These are phyloP conservation scores for Andrena hattorfiana DNA, from an alignment of 2,888 invertebrate genomes.

Conservation along the genomic window DNA sequence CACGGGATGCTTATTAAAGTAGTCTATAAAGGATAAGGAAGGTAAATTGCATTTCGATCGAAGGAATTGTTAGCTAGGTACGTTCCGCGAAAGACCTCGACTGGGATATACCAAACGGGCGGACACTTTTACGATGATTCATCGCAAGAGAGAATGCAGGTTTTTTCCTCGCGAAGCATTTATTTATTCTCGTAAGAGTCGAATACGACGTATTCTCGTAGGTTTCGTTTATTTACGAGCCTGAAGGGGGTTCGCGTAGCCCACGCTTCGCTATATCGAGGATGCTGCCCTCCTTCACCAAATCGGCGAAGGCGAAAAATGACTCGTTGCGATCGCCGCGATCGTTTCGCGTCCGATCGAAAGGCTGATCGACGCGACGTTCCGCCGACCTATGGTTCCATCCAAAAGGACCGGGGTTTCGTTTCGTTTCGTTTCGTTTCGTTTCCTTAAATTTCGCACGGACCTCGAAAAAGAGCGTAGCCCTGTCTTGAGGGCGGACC, in stretches of 20 bases:
- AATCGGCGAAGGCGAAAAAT: conserved; percentile 55
- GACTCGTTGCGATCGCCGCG: conserved; percentile 30
- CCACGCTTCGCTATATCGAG: conserved; percentile 71
- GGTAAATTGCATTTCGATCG: conserved; percentile 18
- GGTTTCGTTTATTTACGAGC: conserved; percentile 71
- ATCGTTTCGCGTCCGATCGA: conserved; percentile 26
- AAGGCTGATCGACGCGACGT: background rate
- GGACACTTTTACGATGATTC: conserved; percentile 64
- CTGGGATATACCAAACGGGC: conserved; percentile 44
- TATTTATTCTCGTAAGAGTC: conserved; percentile 60
- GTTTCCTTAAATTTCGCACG: conserved; percentile 56
- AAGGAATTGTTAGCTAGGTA: conserved; percentile 7
- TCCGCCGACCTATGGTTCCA: background rate
- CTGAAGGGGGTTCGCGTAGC: conserved; percentile 55
- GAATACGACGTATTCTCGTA: conserved; percentile 63
- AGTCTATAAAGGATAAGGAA: conserved; percentile 7
- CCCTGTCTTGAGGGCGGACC: conserved; percentile 53
- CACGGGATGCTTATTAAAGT: conserved; percentile 23
- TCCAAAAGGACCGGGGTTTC: background rate
- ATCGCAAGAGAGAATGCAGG: conserved; percentile 28
- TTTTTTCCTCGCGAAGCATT: conserved; percentile 34
- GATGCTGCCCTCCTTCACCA: conserved; percentile 58
- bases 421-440: conserved; percentile 29
- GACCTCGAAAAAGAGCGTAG: conserved; percentile 45
- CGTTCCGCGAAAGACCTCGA: conserved; percentile 4